A percentile compares a stretch with the other conserved stretches of the same genome.
Evolutionary conservation across 1,140 invertebrate genomes (phyloP).

Genomic region (Zaprionus capensis): DNA sequence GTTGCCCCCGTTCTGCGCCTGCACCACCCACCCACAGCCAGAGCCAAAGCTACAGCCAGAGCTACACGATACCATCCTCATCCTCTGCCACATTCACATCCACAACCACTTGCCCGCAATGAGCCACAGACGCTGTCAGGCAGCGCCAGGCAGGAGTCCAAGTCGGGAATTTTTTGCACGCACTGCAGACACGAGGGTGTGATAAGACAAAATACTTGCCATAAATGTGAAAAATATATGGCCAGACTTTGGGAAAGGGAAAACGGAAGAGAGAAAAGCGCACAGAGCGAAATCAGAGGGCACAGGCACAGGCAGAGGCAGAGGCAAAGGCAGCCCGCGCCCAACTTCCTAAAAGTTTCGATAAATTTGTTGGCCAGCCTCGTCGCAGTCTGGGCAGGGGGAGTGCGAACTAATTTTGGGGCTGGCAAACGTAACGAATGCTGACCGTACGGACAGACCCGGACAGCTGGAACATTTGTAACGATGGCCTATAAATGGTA

Average conservation of each 20-base stretch:
- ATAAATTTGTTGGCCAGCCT: slow-evolving; percentile 66
- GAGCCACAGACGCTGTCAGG: slow-evolving; percentile 39
- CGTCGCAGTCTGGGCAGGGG: slow-evolving; percentile 11
- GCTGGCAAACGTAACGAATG: slow-evolving; percentile 26
- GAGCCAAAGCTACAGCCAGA: not conserved
- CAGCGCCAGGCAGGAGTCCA: not conserved
- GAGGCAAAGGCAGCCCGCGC: not conserved
- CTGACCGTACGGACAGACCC: slow-evolving; percentile 11
- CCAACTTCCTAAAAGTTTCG: slow-evolving; percentile 52
- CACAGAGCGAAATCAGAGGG: slow-evolving; percentile 51
- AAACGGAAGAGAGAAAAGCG: slow-evolving; percentile 52
- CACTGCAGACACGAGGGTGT: slow-evolving; percentile 81
- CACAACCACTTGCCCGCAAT: slow-evolving; percentile 21
- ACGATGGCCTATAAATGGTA: slow-evolving; percentile 81
- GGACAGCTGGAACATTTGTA: slow-evolving; percentile 77
- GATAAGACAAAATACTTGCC: slow-evolving; percentile 82
- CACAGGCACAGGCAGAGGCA: not conserved
- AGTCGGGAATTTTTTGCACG: slow-evolving; percentile 74
- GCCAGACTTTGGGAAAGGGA: slow-evolving; percentile 68
- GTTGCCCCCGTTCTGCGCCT: slow-evolving; percentile 44
- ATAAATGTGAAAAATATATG: slow-evolving; percentile 84
- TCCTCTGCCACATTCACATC: not conserved
- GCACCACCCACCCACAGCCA: slow-evolving; percentile 26
- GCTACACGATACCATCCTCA: not conserved
- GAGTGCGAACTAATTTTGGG: slow-evolving; percentile 70